Evolutionary conservation across 2,797 vertebrate genomes (phyloP).

Genomic region (Momotus momota): DNA sequence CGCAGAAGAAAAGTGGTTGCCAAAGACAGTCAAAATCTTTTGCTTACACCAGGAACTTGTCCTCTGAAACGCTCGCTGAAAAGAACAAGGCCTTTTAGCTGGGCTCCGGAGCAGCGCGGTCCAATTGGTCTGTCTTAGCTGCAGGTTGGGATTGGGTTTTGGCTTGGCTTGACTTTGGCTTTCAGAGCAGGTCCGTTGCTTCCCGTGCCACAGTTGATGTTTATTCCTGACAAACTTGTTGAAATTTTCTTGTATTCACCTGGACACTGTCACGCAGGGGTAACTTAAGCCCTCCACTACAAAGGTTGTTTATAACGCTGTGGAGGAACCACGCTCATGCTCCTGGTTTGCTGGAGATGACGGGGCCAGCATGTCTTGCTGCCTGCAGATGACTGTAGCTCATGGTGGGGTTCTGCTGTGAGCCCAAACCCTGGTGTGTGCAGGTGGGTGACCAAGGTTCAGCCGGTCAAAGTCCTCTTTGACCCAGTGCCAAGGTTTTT

Average conservation of each 20-base stretch:
- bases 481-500: neutral
- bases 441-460: neutral
- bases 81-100: neutral
- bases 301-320: fast-evolving
- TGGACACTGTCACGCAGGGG: fast-evolving
- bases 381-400: neutral
- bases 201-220: fast-evolving
- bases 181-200: neutral
- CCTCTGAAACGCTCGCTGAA: neutral
- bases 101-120: neutral
- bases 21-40: neutral
- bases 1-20: neutral
- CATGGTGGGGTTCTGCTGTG: neutral
- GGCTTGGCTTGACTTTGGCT: neutral
- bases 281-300: neutral
- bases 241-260: neutral
- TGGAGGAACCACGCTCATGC: neutral
- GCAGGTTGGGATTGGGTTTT: neutral
- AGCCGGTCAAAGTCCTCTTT: neutral
- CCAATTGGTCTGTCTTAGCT: neutral
- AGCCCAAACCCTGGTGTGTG: neutral
- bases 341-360: neutral
- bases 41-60: neutral
- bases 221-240: neutral
- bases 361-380: neutral